Evolutionary conservation across 2,797 vertebrate species (phyloP), one percentile per base, ranked within the genome.

Genomic region (Scleropages formosus): DNA sequence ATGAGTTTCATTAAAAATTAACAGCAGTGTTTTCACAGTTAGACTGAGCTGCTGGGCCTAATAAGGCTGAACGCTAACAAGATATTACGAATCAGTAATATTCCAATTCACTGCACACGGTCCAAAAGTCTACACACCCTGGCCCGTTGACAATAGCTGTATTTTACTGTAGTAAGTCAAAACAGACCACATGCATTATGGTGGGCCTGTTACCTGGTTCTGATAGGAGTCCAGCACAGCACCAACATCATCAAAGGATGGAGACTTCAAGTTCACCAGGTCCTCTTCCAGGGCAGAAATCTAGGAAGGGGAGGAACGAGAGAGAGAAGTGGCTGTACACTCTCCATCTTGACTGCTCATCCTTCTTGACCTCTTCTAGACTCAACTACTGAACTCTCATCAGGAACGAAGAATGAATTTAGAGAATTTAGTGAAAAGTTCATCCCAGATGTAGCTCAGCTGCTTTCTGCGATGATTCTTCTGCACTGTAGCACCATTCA

Each of bases 271-370:
- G 58, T 90, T 84, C 83, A 93, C 85, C 69, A 99, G 88, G 78
- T 95, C 94, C 82, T 95, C 91, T 88, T 98, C 94, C 79, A 99
- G 90, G 44, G 89, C 90, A n/a, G 82, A 64, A 31, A 98, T 82
- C 97, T 98, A 71, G 39, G 7, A 0, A 10, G 22, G 53, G 47
- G 18, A 68, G 0, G 77, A 49, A 56, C 74, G 24, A 39, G 31
- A 31, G 31, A 39, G 31, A 39, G 31, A 39, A 39, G 6, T 39
- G 31, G 6, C 6, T 39, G 31, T 6, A 39, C 39, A 39, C 31
- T 39, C 31, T 39, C 31, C 31, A 39, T 39, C 31, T 6, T 39
- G n/a, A n/a, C n/a, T n/a, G n/a, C 31, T 39, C 31, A 39, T 39
- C 31, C n/a, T n/a, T n/a, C n/a, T n/a, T n/a, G n/a, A n/a, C n/a